phyloP scores from a whole-genome alignment of 1,140 invertebrate genomes.

The Adoxophyes honmai region DNA sequence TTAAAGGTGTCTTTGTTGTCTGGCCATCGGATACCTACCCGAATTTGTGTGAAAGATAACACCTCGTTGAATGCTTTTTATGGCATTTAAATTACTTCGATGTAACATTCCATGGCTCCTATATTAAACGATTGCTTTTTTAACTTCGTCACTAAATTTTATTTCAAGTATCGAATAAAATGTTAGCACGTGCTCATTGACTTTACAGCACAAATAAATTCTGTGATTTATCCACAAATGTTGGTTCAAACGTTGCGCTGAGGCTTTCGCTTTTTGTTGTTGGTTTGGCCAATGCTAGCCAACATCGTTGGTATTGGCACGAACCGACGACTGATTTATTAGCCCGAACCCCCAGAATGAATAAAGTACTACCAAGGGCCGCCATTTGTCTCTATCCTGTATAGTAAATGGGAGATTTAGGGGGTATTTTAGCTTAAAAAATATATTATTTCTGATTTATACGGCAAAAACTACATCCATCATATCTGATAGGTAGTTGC shows the following conservation, averaged over 20 bases:
- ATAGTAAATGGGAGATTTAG: conserved; percentile 59
- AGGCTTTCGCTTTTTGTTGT: background rate
- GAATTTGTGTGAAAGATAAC: conserved; percentile 12
- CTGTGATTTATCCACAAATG: background rate
- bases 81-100: background rate
- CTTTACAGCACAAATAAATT: background rate
- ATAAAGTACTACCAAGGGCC: conserved; percentile 44
- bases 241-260: background rate
- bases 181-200: background rate
- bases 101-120: background rate
- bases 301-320: conserved; percentile 38
- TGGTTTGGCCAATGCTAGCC: conserved; percentile 12
- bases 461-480: background rate
- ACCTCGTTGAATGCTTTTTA: background rate
- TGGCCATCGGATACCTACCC: background rate
- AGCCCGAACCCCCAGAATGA: conserved; percentile 42
- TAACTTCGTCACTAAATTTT: background rate
- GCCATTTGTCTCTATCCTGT: conserved; percentile 62
- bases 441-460: conserved; percentile 10
- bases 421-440: conserved; percentile 28
- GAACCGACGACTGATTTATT: conserved; percentile 46
- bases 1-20: background rate
- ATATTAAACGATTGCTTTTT: conserved; percentile 12
- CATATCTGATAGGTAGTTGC: background rate
- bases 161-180: background rate